phyloP scores from a whole-genome alignment of 2,113 vertebrate species.

The Pomatostomus ruficeps region DNA sequence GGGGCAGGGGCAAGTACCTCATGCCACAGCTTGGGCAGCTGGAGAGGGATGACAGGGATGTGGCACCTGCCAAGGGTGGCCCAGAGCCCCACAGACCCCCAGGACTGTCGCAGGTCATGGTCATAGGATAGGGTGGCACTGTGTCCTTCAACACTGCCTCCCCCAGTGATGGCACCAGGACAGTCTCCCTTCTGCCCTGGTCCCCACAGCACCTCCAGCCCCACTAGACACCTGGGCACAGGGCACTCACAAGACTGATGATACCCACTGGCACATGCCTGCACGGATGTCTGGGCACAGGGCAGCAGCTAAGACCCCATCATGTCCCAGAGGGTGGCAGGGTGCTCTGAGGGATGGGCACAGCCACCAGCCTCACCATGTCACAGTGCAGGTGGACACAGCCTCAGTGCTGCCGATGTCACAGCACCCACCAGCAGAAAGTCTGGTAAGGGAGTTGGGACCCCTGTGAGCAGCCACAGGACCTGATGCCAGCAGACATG shows the following conservation, averaged over 20 bases:
- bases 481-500: not conserved
- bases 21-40: not conserved
- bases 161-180: rapidly evolving
- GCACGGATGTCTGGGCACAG: rapidly evolving
- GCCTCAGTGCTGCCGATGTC: not conserved
- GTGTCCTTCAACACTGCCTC: not conserved
- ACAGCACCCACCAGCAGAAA: not conserved
- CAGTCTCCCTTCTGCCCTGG: not conserved
- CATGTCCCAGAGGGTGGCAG: rapidly evolving
- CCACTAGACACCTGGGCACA: not conserved
- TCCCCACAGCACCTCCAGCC: not conserved
- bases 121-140: not conserved
- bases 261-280: not conserved
- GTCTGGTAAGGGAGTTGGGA: not conserved
- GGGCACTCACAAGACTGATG: not conserved
- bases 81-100: not conserved
- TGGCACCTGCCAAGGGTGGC: not conserved
- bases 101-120: no score
- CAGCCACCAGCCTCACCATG: rapidly evolving
- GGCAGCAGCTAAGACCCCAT: not conserved
- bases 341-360: rapidly evolving
- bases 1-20: not conserved
- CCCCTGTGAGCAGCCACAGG: not conserved
- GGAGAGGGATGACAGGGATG: not conserved
- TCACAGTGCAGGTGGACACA: not conserved